Conservation (phyloP, 2,888 invertebrate species). For the Myopa testacea region DNA sequence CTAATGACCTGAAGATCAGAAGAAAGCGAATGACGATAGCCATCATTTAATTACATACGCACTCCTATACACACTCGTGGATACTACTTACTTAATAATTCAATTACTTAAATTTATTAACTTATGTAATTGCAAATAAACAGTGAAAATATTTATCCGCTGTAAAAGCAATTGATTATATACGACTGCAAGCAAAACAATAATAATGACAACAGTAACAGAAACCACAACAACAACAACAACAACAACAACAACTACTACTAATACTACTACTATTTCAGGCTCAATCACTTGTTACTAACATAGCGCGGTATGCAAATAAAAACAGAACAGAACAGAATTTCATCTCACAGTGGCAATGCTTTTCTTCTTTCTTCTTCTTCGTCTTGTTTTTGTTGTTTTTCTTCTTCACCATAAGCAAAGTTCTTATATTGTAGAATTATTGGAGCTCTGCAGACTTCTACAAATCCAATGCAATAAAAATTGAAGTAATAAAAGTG, state of each 20-base stretch:
- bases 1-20: too few species aligned
- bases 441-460: background rate
- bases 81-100: background rate
- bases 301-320: background rate
- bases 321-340: background rate
- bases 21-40: too few species aligned
- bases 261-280: background rate
- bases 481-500: background rate
- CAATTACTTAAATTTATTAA: background rate
- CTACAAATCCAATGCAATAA: conserved; percentile 2
- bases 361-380: too few species aligned
- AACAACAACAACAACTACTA: background rate
- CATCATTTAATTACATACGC: too few species aligned
- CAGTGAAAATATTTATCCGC: background rate
- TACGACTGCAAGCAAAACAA: conserved; percentile 6
- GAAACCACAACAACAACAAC: background rate
- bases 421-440: too few species aligned
- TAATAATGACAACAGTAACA: background rate
- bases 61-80: background rate
- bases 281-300: conserved; percentile 5
- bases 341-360: background rate
- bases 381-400: too few species aligned
- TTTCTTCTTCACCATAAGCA: too few species aligned
- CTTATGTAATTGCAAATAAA: background rate
- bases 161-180: background rate